phyloP scores from a whole-genome alignment of 1,140 invertebrate species.

The Carposina sasakii region DNA sequence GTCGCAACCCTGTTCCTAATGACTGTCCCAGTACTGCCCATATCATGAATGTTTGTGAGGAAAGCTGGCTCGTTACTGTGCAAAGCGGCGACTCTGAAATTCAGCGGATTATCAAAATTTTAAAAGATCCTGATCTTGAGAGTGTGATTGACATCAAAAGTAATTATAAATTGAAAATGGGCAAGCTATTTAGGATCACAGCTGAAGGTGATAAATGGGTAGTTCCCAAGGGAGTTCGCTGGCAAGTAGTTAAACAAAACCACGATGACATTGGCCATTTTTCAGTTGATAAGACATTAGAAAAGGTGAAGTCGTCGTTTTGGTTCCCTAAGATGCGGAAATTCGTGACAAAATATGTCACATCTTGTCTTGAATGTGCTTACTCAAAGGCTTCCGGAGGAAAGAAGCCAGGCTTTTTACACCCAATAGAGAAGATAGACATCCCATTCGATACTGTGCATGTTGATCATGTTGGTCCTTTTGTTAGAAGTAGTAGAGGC shows the following conservation, averaged over 20 bases:
- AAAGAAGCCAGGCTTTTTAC: conserved; percentile 1
- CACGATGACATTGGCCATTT: conserved; percentile 6
- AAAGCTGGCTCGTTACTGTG: conserved; percentile 24
- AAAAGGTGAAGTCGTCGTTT: neutral
- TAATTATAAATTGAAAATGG: conserved; percentile 2
- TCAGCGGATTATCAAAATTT: conserved; percentile 10
- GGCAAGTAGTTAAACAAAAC: conserved; percentile 9
- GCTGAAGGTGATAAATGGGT: conserved; percentile 3
- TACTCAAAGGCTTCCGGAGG: conserved; percentile 2
- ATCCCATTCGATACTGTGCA: conserved; percentile 3
- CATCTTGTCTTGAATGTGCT: conserved; percentile 8
- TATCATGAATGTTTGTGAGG: neutral
- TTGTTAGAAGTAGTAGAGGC: conserved; percentile 1
- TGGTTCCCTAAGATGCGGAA: conserved; percentile 10
- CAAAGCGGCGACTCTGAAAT: conserved; percentile 14
- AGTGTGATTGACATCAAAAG: conserved; percentile 1
- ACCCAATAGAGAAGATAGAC: conserved; percentile 2
- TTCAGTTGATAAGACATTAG: neutral
- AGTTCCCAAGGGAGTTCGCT: conserved; percentile 3
- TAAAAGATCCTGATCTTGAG: conserved; percentile 15
- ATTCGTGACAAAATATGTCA: neutral
- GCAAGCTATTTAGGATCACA: conserved; percentile 4
- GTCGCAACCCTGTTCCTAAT: conserved; percentile 15
- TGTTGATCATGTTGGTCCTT: conserved; percentile 2
- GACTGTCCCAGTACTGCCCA: neutral